Base-by-base conservation (phyloP, 2,113 vertebrate species). In the Pithys albifrons region DNA sequence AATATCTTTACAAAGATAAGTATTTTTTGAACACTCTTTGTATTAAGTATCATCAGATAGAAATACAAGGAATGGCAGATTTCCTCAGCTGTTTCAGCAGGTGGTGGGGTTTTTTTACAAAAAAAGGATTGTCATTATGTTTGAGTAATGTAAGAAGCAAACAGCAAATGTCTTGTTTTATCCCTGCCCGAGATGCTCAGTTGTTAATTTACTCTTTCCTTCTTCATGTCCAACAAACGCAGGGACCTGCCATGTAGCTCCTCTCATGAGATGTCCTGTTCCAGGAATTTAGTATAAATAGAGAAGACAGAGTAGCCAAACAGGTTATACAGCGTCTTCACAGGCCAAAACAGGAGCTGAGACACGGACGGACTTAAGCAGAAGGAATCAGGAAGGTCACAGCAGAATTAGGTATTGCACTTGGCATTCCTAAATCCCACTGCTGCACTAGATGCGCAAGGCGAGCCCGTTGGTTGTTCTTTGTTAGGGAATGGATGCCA, bases 371-470 rank as follows among this genome's bases (percentile, higher is more conserved):
- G 49, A 13, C 7, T 24, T 5, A 12, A 0, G 20, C 58, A 19
- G 49, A 37, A 54, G 33, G 18, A 12, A 18, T 4, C 11, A 0
- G 64, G 59, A 46, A 43, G 25, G 55, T 41, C 59, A 7, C 0
- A 2, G 62, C 75, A 65, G 25, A 28, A 27, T 8, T n/a, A 4
- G 0, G 18, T 4, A 3, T 7, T 0, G 3, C 14, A 10, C 7
- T 37, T 14, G 41, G 13, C 8, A 4, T 28, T 22, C 46, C 67
- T 9, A 12, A 31, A 15, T 2, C 12, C 25, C 18, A 1, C 7
- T 5, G 73, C 51, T 5, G 20, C 35, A 2, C 17, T 1, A 12
- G 76, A 5, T 2, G 18, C 0, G 18, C 48, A 7, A 18, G 22
- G 8, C 0, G 27, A 22, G 29, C n/a, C 9, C 7, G 23, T 10